These are phyloP conservation scores for Armadillidium nasatum DNA, from an alignment of 1,140 invertebrate genomes.

Conservation along the genomic window DNA sequence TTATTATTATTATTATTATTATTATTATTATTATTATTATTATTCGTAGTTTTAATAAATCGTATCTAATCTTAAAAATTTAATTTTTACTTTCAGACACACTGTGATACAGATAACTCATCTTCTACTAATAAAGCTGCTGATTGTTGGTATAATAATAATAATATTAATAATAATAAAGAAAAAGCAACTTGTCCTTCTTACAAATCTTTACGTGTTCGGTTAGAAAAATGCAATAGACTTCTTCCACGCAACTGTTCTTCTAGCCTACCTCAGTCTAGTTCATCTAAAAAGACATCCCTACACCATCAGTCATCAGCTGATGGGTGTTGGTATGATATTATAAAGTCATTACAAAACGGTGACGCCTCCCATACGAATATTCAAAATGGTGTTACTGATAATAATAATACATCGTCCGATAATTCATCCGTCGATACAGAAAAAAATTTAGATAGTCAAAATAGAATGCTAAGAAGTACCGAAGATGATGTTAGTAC, in stretches of 20 bases:
- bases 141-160: neutral
- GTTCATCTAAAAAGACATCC: neutral
- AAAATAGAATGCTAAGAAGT: neutral
- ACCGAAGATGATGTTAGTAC: neutral
- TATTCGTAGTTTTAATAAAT: too few species aligned
- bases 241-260: neutral
- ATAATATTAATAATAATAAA: too few species aligned
- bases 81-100: too few species aligned
- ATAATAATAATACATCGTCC: neutral
- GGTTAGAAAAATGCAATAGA: too few species aligned
- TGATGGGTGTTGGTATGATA: neutral
- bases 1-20: too few species aligned
- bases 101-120: neutral
- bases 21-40: too few species aligned
- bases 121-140: neutral
- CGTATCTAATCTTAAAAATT: too few species aligned
- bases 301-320: neutral
- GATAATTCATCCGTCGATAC: neutral
- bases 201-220: too few species aligned
- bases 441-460: neutral
- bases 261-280: neutral
- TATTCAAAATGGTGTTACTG: neutral
- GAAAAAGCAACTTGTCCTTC: too few species aligned
- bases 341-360: neutral
- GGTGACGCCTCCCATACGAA: neutral